Conservation (phyloP, 2,797 vertebrate genomes). For the Notolepis coatsorum region DNA sequence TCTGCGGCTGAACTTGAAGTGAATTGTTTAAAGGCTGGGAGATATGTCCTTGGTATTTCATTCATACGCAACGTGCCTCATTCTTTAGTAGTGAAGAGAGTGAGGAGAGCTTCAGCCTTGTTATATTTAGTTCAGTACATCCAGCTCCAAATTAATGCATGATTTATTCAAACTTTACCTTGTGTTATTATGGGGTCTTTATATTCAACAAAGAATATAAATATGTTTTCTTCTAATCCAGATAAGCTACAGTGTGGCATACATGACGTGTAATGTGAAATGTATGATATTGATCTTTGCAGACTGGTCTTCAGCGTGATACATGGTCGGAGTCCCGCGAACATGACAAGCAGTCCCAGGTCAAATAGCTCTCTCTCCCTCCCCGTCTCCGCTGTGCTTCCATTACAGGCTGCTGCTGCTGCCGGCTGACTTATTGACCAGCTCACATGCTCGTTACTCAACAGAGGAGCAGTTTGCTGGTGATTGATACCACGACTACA, state of each 20-base stretch:
- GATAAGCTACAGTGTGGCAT: not conserved
- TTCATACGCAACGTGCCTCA: constrained; percentile 79
- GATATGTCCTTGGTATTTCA: constrained; percentile 84
- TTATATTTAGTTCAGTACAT: not conserved
- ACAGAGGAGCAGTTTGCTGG: constrained; percentile 75
- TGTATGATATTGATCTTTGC: no score
- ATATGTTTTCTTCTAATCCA: no score
- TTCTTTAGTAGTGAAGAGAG: constrained; percentile 75
- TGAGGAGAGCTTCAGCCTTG: constrained; percentile 30
- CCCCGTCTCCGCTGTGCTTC: constrained; percentile 80
- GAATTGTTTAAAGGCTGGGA: constrained; percentile 88
- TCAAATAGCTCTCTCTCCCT: constrained; percentile 81
- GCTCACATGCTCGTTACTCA: constrained; percentile 83
- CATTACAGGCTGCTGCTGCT: constrained; percentile 84
- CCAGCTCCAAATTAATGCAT: not conserved
- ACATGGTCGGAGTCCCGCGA: constrained; percentile 73
- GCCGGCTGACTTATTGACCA: constrained; percentile 93
- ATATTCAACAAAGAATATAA: no score
- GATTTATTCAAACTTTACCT: not conserved
- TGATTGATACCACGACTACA: constrained; percentile 72
- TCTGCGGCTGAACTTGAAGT: constrained; percentile 93
- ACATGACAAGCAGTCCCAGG: constrained; percentile 83
- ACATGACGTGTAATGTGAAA: no score
- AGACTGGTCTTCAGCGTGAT: constrained; percentile 79
- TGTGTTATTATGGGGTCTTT: not conserved